These are phyloP conservation scores for Trachelus iudaicus DNA, from an alignment of 2,888 invertebrate species.

Conservation along the genomic window DNA sequence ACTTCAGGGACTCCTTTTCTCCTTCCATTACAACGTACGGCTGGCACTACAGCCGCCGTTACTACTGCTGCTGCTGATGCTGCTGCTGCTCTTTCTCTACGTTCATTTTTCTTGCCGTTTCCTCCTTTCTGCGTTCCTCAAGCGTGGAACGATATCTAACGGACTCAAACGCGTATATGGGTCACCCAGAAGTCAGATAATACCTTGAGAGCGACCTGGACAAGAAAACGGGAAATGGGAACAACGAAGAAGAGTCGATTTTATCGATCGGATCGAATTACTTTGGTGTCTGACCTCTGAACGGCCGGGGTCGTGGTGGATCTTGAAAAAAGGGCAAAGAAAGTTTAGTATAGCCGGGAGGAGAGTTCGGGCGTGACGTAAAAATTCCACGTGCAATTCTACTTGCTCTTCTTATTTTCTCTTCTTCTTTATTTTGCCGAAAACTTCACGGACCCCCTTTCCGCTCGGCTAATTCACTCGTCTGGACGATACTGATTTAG, in stretches of 20 bases:
- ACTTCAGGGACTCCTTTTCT: neutral
- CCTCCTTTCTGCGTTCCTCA: slow-evolving; percentile 5
- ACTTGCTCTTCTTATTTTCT: neutral
- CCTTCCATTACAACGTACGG: neutral
- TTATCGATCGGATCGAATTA: neutral
- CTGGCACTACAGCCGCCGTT: neutral
- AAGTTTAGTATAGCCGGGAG: neutral
- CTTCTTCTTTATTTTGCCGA: neutral
- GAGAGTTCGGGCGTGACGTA: neutral
- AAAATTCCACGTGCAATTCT: neutral
- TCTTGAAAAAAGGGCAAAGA: neutral
- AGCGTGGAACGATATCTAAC: slow-evolving; percentile 38
- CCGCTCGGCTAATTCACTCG: slow-evolving; percentile 34
- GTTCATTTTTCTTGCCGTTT: neutral
- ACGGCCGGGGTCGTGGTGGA: neutral
- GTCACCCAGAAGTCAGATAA: slow-evolving; percentile 18
- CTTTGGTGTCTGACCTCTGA: neutral
- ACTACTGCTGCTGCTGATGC: neutral
- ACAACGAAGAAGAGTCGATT: neutral
- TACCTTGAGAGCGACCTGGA: neutral
- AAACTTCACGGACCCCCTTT: neutral
- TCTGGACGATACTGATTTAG: slow-evolving; percentile 55
- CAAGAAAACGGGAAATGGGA: neutral
- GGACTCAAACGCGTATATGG: slow-evolving; percentile 29
- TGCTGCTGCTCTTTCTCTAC: neutral